Conservation (phyloP, 2,113 vertebrate genomes). For the Ginglymostoma cirratum region DNA sequence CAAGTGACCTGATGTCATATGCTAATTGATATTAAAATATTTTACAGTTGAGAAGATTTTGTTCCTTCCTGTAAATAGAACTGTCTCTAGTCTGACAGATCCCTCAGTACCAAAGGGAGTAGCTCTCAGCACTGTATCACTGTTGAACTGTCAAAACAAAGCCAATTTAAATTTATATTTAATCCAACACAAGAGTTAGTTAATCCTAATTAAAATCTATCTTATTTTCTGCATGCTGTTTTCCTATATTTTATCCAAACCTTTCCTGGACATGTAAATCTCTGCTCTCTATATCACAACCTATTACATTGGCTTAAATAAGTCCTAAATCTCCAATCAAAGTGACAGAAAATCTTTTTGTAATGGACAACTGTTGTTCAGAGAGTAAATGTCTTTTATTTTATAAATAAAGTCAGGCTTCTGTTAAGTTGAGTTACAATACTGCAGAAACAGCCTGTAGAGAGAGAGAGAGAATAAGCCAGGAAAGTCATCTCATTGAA, state of each 20-base stretch:
- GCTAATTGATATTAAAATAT: neutral
- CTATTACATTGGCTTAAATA: neutral
- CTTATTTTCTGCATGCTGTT: neutral
- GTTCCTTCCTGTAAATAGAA: neutral
- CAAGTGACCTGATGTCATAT: neutral
- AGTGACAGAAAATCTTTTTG: neutral
- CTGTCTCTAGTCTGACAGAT: neutral
- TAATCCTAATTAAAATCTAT: slow-evolving; percentile 9
- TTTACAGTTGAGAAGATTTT: neutral
- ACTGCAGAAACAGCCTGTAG: neutral
- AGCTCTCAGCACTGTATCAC: neutral
- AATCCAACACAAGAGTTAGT: neutral
- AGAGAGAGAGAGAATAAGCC: neutral
- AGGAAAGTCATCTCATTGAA: neutral
- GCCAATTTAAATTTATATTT: neutral
- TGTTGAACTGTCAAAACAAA: slow-evolving; percentile 10
- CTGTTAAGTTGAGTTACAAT: neutral
- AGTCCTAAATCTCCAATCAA: neutral
- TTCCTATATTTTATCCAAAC: neutral
- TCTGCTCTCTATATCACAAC: neutral
- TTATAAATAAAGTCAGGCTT: neutral
- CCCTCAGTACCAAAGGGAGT: neutral
- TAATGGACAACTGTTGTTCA: neutral
- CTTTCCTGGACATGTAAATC: neutral
- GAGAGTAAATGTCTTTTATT: too few relatives aligned